Conservation (phyloP, 2,797 vertebrate genomes). For the Morelia viridis region DNA sequence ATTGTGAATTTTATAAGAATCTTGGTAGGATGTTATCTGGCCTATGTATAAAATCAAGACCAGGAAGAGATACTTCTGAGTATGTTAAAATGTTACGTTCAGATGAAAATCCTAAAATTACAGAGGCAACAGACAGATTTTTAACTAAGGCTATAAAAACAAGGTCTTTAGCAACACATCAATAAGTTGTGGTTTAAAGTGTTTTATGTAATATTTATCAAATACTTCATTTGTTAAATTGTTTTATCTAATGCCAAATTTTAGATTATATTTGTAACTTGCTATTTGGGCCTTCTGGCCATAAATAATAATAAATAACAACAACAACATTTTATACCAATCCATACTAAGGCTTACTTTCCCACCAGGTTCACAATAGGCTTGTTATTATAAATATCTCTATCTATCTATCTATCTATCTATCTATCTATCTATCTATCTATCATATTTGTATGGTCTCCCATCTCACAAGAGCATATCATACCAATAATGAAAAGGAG, state of each 20-base stretch:
- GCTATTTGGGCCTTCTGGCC: not conserved
- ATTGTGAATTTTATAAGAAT: not conserved
- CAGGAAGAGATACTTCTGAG: not conserved
- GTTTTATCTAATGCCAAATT: not conserved
- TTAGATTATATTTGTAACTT: not conserved
- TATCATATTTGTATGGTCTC: too few relatives aligned
- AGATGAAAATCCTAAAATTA: not conserved
- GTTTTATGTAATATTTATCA: not conserved
- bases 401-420: too few relatives aligned
- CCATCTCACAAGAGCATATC: too few relatives aligned
- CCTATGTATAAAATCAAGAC: not conserved
- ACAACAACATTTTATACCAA: not conserved
- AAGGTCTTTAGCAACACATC: not conserved
- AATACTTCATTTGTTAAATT: not conserved
- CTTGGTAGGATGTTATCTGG: not conserved
- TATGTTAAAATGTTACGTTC: not conserved
- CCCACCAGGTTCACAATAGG: not conserved
- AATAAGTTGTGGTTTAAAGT: not conserved
- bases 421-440: too few relatives aligned
- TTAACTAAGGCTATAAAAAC: not conserved
- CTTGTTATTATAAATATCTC: not conserved
- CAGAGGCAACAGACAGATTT: not conserved
- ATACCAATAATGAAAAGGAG: too few relatives aligned
- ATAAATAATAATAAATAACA: not conserved
- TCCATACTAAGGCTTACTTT: not conserved